phyloP scores from a whole-genome alignment of 2,797 vertebrate genomes.

The Argya squamiceps region DNA sequence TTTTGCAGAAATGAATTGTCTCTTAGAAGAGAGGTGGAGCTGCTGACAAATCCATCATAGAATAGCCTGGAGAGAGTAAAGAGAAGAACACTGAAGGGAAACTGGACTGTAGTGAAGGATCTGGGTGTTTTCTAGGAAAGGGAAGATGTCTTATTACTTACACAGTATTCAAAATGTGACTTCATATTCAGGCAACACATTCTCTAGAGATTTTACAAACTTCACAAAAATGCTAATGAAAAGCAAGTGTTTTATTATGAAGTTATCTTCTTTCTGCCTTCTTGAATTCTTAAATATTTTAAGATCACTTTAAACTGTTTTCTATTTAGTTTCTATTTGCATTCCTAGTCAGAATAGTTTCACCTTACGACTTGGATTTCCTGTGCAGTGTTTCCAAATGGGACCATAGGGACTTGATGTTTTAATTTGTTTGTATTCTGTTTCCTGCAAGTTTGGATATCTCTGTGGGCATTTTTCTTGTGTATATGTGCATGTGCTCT shows the following conservation, averaged over 20 bases:
- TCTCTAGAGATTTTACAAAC: background rate
- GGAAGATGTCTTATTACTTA: background rate
- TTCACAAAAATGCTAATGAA: background rate
- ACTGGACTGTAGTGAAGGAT: background rate
- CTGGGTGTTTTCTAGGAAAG: background rate
- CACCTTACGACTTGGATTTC: background rate
- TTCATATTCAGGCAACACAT: background rate
- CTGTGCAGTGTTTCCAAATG: background rate
- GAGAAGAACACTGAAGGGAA: background rate
- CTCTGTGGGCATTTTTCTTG: background rate
- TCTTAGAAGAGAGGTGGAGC: background rate
- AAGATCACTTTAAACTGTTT: background rate
- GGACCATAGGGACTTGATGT: background rate
- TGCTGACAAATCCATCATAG: background rate
- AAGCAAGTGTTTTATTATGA: background rate
- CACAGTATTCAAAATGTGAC: background rate
- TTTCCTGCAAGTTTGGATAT: background rate
- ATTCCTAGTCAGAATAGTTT: background rate
- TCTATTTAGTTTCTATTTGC: background rate
- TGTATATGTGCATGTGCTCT: background rate
- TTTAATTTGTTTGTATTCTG: conserved; percentile 30
- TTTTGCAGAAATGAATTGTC: background rate
- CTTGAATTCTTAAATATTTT: background rate
- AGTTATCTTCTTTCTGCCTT: background rate
- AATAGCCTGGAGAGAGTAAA: background rate